Evolutionary conservation across 2,797 vertebrate species (phyloP), one percentile per base, ranked within the genome.

Genomic region (Denticeps clupeoides): DNA sequence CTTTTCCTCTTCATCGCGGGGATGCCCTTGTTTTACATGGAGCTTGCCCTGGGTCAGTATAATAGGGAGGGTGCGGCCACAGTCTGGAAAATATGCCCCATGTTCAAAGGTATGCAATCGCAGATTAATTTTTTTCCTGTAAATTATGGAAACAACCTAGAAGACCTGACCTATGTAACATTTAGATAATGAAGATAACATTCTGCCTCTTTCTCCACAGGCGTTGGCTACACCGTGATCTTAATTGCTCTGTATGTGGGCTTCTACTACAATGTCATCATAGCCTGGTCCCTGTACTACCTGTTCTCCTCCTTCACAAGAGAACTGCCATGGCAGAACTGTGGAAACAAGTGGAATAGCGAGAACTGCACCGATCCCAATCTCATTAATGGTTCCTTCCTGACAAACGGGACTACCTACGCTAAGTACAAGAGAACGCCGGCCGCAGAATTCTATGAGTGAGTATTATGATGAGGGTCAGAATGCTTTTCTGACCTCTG

Each of bases 191-290:
- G n/a, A n/a, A n/a, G n/a, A n/a, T 9, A 21, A 2, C 31, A 7
- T 32, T n/a, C 7, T 19, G 4, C 35, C 1, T 47, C n/a, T 47
- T 12, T 22, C 12, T 56, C 59, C 46, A 19, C 62, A 98, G 94
- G 95, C 63, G 94, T 98, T 51, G 95, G 95, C 72, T 99, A 99
- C 21, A 87, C 91, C 3, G 95, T 99, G 74, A 99, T 99, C 70
- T 55, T 99, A 75, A 99, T 99, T 57, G 95, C 95, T 23, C 70
- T 99, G 47, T 98, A 99, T n/a, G 93, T 99, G 40, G 95, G 95
- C 65, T 99, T 99, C 86, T 99, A 99, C 85, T 99, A 99, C 87
- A 99, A 99, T 1, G 93, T 96, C 74, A 99, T 99, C 80, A 99
- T 99, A 35, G 94, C 95, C 55, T 99, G 94, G 95, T 98, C 94